phyloP scores from a whole-genome alignment of 2,113 vertebrate species.

The Dendropsophus ebraccatus region DNA sequence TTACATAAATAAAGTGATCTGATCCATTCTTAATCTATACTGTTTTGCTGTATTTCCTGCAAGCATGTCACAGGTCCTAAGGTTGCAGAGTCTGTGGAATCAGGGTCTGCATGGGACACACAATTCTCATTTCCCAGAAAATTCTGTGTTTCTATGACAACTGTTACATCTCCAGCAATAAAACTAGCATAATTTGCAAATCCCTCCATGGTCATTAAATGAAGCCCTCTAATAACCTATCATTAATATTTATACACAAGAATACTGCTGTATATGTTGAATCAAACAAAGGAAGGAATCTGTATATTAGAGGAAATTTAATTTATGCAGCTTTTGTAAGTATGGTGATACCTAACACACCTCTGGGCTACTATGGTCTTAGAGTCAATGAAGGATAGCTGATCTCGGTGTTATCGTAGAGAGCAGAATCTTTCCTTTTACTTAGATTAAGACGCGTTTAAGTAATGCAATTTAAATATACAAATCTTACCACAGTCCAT shows the following conservation, averaged over 20 bases:
- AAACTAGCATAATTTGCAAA: constrained; percentile 44
- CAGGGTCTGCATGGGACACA: constrained; percentile 4
- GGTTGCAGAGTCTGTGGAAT: background rate
- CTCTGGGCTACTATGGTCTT: background rate
- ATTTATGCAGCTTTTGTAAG: constrained; percentile 20
- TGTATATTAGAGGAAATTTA: constrained; percentile 11
- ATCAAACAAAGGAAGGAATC: constrained; percentile 30
- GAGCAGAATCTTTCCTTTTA: background rate
- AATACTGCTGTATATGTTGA: constrained; percentile 32
- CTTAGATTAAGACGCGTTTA: background rate
- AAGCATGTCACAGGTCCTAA: background rate
- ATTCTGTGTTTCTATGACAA: constrained; percentile 48
- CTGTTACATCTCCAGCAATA: constrained; percentile 33
- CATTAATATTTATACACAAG: constrained; percentile 42
- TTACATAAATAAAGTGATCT: too few relatives aligned
- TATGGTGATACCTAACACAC: constrained; percentile 4
- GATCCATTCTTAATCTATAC: background rate
- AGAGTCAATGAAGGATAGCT: constrained; percentile 15
- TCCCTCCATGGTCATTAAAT: constrained; percentile 43
- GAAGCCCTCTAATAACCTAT: constrained; percentile 41
- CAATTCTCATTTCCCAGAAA: constrained; percentile 8
- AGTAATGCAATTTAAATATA: background rate
- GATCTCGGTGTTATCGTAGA: background rate
- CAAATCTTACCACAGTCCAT: too few relatives aligned
- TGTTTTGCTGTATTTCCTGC: background rate